Base-by-base conservation (phyloP, 1,140 invertebrate species). In the Spodoptera frugiperda region DNA sequence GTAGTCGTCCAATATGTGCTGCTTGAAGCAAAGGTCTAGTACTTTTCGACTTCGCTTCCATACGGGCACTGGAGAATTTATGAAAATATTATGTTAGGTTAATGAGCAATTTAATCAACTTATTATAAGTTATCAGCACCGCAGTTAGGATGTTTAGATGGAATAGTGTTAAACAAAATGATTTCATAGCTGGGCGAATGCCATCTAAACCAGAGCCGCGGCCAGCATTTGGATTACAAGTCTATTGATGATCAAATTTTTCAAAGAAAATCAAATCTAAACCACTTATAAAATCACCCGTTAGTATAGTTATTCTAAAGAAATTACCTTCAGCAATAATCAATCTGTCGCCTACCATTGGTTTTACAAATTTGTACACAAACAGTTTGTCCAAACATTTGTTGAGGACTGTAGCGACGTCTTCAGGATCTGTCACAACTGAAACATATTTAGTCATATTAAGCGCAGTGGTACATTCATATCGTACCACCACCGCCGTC, bases 11-110 rank as follows among this genome's bases (percentile, higher is more conserved):
- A 59, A 15, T 8, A 59, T n/a, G 4, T 59, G 3, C 12, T 59
- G 55, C 25, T 59, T 59, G 55, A 59, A 59, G 55, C 55, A 14
- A 1, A 59, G 55, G 12, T 59, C 55, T 33, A 33, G 0, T 14
- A 59, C 30, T 6, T 25, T 10, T 8, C 55, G 55, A 59, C 14
- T 59, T 9, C 55, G 55, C 25, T 59, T 59, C 55, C 55, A 59
- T n/a, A 14, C 3, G 14, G 55, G 55, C 5, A 59, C 55, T 59
- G 21, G 14, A 59, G 30, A n/a, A n/a, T n/a, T 25, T 3, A 12
- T 12, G 12, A 4, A 14, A 30, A 30, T 5, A 57, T 30, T 30
- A 25, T 25, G 15, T 1, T 1, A 2, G 21, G 3, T 25, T 2
- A 25, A 25, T 4, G 25, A 25, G 5, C 5, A 2, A 4, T 25